These are phyloP conservation scores for Falco novaeseelandiae DNA, from an alignment of 2,797 vertebrate genomes.

Conservation along the genomic window DNA sequence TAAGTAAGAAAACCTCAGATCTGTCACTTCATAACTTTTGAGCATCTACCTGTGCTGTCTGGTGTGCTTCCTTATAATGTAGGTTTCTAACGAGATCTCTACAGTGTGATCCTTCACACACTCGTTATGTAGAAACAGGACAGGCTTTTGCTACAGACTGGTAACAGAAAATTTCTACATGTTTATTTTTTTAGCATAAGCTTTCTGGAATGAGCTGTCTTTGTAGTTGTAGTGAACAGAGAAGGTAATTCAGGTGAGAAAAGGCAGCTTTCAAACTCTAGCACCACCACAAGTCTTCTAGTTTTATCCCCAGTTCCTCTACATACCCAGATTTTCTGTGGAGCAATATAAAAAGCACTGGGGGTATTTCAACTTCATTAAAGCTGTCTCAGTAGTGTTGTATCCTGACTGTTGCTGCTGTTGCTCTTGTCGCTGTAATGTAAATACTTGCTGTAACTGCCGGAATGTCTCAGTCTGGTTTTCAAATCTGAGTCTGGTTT, in stretches of 20 bases:
- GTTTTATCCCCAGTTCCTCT: not conserved
- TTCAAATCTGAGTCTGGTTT: not conserved
- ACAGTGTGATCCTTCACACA: not conserved
- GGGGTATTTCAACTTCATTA: not conserved
- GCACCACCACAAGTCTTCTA: not conserved
- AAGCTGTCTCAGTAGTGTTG: not conserved
- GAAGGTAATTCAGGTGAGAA: not conserved
- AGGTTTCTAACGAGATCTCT: not conserved
- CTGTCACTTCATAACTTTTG: not conserved
- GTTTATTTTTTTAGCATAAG: not conserved
- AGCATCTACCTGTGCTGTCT: not conserved
- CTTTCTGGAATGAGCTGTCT: not conserved
- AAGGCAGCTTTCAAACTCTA: not conserved
- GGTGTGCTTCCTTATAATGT: not conserved
- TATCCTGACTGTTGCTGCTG: not conserved
- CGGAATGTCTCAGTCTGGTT: not conserved
- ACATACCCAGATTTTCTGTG: not conserved
- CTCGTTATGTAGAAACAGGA: not conserved
- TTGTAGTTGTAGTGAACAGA: not conserved
- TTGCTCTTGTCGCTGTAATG: not conserved
- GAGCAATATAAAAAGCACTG: not conserved
- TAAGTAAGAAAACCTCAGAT: not conserved
- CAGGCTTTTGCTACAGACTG: not conserved
- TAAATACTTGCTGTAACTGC: not conserved
- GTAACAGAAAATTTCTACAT: not conserved